Evolutionary conservation across 2,113 vertebrate genomes (phyloP).

Genomic region (Xiphorhynchus elegans): DNA sequence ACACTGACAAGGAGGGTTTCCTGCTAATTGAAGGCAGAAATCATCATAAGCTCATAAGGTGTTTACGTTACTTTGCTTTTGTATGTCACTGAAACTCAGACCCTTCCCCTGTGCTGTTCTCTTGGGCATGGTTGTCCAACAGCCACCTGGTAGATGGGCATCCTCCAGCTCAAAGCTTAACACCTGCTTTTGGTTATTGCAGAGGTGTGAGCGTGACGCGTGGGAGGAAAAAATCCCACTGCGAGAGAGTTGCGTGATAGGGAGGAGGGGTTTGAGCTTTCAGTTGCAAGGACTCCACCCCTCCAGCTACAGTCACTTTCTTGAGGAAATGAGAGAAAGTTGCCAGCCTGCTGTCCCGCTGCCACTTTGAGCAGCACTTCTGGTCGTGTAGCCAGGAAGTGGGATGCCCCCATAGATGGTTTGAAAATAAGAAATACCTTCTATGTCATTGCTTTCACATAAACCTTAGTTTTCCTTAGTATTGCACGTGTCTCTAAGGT

Average conservation of each 20-base stretch:
- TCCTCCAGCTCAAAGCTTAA: not conserved
- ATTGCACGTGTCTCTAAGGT: not conserved
- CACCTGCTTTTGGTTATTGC: not conserved
- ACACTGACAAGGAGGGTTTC: not conserved
- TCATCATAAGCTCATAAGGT: not conserved
- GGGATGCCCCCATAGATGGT: not conserved
- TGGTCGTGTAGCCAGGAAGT: not conserved
- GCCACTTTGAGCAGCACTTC: not conserved
- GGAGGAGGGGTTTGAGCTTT: not conserved
- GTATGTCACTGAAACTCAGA: not conserved
- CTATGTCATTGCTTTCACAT: not conserved
- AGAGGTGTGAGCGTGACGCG: not conserved
- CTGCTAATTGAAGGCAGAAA: not conserved
- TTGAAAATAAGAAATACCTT: not conserved
- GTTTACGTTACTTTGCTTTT: not conserved
- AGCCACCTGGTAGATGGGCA: not conserved
- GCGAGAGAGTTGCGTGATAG: not conserved
- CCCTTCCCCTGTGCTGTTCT: not conserved
- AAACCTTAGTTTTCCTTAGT: not conserved
- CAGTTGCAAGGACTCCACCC: not conserved
- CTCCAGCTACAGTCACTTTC: not conserved
- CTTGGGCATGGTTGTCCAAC: not conserved
- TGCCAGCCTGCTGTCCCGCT: fast-evolving
- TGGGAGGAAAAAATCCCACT: not conserved
- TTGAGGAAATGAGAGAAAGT: not conserved